Percentiles rank a stretch among this genome's conserved stretches.
Evolutionary conservation across 2,797 vertebrate species (phyloP).

Genomic region (Hyperoplus immaculatus): DNA sequence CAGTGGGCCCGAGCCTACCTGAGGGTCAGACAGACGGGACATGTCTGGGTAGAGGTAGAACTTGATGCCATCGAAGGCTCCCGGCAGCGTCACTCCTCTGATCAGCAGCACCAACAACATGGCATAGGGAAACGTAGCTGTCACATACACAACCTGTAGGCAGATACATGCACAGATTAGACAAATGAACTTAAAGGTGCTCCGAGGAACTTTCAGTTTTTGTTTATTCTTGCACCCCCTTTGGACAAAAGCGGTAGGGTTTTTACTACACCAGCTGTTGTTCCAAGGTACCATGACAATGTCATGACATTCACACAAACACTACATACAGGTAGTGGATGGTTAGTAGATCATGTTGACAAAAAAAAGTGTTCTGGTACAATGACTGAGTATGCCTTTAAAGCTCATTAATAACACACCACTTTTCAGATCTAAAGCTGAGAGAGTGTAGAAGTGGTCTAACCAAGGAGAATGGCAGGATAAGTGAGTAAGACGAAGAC

Average conservation of each 20-base stretch:
- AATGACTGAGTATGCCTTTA: not conserved
- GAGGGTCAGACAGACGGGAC: slow-evolving; percentile 92
- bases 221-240: too few species aligned
- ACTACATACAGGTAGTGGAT: not conserved
- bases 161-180: slow-evolving; percentile 37
- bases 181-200: not conserved
- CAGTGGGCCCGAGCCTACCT: slow-evolving; percentile 86
- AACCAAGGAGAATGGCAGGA: not conserved
- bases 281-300: too few species aligned
- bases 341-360: not conserved
- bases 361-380: too few species aligned
- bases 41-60: slow-evolving; percentile 99
- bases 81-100: slow-evolving; percentile 95
- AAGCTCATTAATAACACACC: not conserved
- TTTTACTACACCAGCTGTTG: too few species aligned
- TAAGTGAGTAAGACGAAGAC: not conserved
- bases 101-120: slow-evolving; percentile 93
- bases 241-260: too few species aligned
- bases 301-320: not conserved
- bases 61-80: slow-evolving; percentile 94
- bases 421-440: slow-evolving; percentile 1
- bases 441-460: not conserved
- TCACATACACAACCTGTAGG: slow-evolving; percentile 95
- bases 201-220: slow-evolving; percentile 4
- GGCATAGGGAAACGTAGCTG: slow-evolving; percentile 90